phyloP scores from a whole-genome alignment of 2,888 invertebrate genomes.

The Drosophila nigricruria region DNA sequence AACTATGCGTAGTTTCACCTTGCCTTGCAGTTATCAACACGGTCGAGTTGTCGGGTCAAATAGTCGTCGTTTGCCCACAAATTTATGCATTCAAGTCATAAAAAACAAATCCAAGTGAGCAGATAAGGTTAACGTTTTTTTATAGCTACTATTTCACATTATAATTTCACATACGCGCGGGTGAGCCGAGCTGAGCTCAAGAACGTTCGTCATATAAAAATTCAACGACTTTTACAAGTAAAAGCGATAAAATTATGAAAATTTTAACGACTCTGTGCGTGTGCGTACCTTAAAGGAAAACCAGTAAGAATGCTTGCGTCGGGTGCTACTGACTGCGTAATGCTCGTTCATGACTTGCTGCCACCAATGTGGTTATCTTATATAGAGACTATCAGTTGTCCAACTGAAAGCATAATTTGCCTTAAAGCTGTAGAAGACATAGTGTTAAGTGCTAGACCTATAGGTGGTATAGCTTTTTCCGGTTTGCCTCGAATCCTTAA shows the following conservation, averaged over 20 bases:
- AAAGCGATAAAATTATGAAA: conserved; percentile 82
- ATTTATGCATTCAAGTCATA: conserved; percentile 80
- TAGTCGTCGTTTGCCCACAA: conserved; percentile 39
- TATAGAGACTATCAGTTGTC: not conserved
- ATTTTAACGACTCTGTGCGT: conserved; percentile 56
- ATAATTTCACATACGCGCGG: conserved; percentile 58
- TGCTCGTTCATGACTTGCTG: not conserved
- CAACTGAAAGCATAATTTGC: not conserved
- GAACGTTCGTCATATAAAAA: conserved; percentile 63
- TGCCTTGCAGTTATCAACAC: conserved; percentile 58
- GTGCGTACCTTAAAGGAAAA: conserved; percentile 9
- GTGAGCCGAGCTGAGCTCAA: conserved; percentile 25
- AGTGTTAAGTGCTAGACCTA: not conserved
- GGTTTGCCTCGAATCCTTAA: no score
- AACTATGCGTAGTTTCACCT: conserved; percentile 50
- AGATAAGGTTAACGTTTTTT: conserved; percentile 58
- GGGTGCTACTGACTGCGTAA: not conserved
- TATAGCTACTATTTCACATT: conserved; percentile 71
- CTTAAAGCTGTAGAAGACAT: not conserved
- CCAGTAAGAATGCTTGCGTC: not conserved
- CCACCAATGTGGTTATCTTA: not conserved
- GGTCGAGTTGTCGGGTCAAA: conserved; percentile 41
- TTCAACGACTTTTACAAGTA: conserved; percentile 68
- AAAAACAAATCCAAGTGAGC: conserved; percentile 54
- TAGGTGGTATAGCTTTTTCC: no score